These are phyloP conservation scores for Lysiphlebus fabarum DNA, from an alignment of 1,140 invertebrate species.

Conservation along the genomic window DNA sequence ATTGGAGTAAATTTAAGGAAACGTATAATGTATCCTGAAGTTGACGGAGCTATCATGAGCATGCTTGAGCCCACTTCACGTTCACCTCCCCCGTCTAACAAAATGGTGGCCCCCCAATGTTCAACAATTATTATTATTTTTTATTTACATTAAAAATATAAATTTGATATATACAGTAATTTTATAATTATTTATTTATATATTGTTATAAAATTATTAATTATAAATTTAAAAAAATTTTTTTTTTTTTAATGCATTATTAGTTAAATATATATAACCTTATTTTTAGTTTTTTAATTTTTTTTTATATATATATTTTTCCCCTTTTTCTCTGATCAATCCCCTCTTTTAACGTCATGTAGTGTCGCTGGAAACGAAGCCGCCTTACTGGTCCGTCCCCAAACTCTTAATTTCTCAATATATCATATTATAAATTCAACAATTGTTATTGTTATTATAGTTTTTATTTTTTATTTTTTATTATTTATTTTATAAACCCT, in stretches of 20 bases:
- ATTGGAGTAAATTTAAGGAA: background rate
- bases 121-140: too few relatives aligned
- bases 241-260: background rate
- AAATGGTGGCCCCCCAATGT: constrained; percentile 57
- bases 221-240: too few relatives aligned
- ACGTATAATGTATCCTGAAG: constrained; percentile 31
- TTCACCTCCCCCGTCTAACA: constrained; percentile 59
- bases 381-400: constrained; percentile 34
- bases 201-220: too few relatives aligned
- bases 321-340: constrained; percentile 36
- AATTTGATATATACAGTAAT: too few relatives aligned
- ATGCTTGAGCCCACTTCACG: constrained; percentile 54
- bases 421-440: constrained; percentile 25
- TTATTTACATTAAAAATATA: constrained; percentile 1
- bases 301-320: too few relatives aligned
- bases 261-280: background rate
- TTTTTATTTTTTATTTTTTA: constrained; percentile 17
- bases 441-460: constrained; percentile 18
- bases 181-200: constrained; percentile 2
- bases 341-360: too few relatives aligned
- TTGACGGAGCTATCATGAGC: constrained; percentile 52
- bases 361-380: constrained; percentile 31
- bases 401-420: constrained; percentile 40
- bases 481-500: background rate
- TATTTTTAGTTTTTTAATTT: too few relatives aligned